These are phyloP conservation scores for Coranthus polyacanthus DNA, from an alignment of 2,797 vertebrate species.

Conservation along the genomic window DNA sequence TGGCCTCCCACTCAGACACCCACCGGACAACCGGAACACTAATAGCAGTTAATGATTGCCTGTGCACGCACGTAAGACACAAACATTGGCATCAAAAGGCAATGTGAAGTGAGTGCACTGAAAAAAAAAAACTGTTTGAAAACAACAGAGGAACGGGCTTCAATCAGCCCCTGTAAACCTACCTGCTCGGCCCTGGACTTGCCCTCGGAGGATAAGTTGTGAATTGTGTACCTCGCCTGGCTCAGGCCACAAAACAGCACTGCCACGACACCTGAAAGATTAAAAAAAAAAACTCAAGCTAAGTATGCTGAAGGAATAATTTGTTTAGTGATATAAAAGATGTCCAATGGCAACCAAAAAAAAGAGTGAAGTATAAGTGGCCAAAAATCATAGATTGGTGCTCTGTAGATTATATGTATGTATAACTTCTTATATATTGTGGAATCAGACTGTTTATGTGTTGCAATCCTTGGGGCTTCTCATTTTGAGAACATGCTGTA, in stretches of 20 bases:
- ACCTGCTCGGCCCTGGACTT: slow-evolving; percentile 89
- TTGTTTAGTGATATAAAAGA: too few species aligned
- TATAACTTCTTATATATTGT: slow-evolving; percentile 39
- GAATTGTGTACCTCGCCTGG: slow-evolving; percentile 90
- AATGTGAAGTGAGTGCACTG: slow-evolving; percentile 25
- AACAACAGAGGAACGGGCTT: slow-evolving; percentile 4
- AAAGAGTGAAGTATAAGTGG: too few species aligned
- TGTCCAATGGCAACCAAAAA: too few species aligned
- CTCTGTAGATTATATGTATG: too few species aligned
- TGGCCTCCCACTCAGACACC: slow-evolving; percentile 62
- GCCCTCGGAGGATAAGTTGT: slow-evolving; percentile 88
- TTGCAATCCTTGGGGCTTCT: slow-evolving; percentile 27
- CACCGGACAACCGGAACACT: slow-evolving; percentile 44
- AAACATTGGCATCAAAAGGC: slow-evolving; percentile 28
- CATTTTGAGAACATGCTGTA: slow-evolving; percentile 14
- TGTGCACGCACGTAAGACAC: slow-evolving; percentile 8
- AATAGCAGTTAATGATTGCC: slow-evolving; percentile 66
- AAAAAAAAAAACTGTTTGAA: slow-evolving; percentile 23
- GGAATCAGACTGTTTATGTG: slow-evolving; percentile 26
- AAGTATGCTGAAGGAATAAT: too few species aligned
- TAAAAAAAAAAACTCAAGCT: slow-evolving; percentile 28
- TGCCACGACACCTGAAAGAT: slow-evolving; percentile 88
- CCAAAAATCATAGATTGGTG: too few species aligned
- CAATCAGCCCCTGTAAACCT: neutral
- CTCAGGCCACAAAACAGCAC: slow-evolving; percentile 91